Conservation (phyloP, 2,888 invertebrate species). For the Protophormia terraenovae region DNA sequence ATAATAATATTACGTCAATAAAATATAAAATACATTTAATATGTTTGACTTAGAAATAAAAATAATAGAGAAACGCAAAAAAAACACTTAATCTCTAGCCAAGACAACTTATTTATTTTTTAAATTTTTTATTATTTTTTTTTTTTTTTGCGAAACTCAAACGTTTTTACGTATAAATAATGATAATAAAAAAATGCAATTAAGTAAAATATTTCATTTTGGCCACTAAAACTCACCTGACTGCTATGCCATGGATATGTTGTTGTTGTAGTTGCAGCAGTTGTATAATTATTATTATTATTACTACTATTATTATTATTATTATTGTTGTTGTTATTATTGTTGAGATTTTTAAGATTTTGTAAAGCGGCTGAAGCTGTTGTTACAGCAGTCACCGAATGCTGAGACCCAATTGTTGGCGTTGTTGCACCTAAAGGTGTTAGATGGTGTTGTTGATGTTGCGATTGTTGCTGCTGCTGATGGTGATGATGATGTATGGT, state of each 20-base stretch:
- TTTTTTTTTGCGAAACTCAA: neutral
- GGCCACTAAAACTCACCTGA: slow-evolving; percentile 77
- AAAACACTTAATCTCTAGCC: slow-evolving; percentile 39
- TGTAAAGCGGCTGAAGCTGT: slow-evolving; percentile 64
- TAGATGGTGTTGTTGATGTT: slow-evolving; percentile 70
- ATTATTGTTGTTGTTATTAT: slow-evolving; percentile 65
- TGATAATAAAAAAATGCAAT: slow-evolving; percentile 56
- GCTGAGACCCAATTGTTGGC: slow-evolving; percentile 59
- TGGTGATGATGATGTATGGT: slow-evolving; percentile 48
- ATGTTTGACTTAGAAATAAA: slow-evolving; percentile 7
- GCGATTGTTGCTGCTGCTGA: slow-evolving; percentile 68
- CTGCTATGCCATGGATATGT: slow-evolving; percentile 78
- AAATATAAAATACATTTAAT: slow-evolving; percentile 35
- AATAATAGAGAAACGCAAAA: too few species aligned
- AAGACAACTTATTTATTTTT: slow-evolving; percentile 48
- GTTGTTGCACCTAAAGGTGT: slow-evolving; percentile 47
- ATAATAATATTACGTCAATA: slow-evolving; percentile 48
- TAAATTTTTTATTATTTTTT: neutral
- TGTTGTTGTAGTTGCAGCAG: slow-evolving; percentile 56
- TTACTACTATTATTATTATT: slow-evolving; percentile 69
- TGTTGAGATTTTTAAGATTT: slow-evolving; percentile 68
- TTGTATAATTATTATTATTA: slow-evolving; percentile 67
- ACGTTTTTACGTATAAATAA: slow-evolving; percentile 26
- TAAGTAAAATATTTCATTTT: slow-evolving; percentile 53
- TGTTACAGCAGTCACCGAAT: slow-evolving; percentile 51